phyloP scores from a whole-genome alignment of 2,113 vertebrate genomes.

The Tragelaphus buxtoni region DNA sequence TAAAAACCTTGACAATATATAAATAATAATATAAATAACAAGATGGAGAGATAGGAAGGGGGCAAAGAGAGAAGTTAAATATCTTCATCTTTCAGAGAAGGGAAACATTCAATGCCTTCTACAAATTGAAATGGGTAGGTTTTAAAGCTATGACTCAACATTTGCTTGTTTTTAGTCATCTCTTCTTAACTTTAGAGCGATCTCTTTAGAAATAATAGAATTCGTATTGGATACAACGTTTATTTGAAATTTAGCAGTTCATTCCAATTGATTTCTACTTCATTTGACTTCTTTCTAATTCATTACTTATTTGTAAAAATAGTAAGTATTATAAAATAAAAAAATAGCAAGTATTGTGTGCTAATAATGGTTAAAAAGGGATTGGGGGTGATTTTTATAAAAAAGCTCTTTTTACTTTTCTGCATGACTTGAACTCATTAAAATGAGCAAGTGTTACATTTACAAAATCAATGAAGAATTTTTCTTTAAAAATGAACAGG shows the following conservation, averaged over 20 bases:
- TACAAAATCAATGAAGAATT: slow-evolving; percentile 55
- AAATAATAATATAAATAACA: neutral
- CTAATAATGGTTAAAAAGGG: slow-evolving; percentile 28
- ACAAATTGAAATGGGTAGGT: neutral
- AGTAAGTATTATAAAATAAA: neutral
- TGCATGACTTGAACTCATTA: slow-evolving; percentile 44
- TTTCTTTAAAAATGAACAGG: slow-evolving; percentile 49
- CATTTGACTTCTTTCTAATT: neutral
- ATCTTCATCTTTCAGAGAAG: neutral
- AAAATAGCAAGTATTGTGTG: slow-evolving; percentile 26
- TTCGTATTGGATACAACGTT: neutral
- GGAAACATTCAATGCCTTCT: neutral
- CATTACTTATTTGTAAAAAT: slow-evolving; percentile 49
- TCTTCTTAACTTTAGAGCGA: neutral
- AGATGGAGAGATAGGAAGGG: neutral
- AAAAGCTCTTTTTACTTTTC: slow-evolving; percentile 45
- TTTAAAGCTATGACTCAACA: neutral
- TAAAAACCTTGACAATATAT: neutral
- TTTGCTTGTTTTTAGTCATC: slow-evolving; percentile 8
- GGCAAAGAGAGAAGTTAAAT: neutral
- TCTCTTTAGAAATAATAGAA: neutral
- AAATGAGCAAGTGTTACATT: slow-evolving; percentile 40
- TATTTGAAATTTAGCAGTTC: slow-evolving; percentile 26
- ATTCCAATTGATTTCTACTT: slow-evolving; percentile 35
- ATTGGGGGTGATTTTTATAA: slow-evolving; percentile 8